These are phyloP conservation scores for Cryptoblepharus egeriae DNA, from an alignment of 2,797 vertebrate species.

Conservation along the genomic window DNA sequence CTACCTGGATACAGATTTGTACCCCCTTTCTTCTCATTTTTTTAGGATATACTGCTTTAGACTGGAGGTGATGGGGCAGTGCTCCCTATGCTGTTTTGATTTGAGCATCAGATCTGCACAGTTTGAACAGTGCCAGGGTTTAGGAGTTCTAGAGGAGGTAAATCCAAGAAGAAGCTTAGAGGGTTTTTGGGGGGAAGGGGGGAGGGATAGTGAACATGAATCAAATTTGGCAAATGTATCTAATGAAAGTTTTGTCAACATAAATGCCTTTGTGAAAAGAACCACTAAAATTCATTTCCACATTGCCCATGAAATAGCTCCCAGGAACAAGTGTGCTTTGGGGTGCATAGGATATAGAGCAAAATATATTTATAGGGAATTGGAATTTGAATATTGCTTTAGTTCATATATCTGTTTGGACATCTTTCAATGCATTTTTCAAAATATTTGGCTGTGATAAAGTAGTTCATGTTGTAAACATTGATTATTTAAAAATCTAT, in stretches of 20 bases:
- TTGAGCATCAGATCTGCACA: no score
- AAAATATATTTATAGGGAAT: conserved; percentile 2
- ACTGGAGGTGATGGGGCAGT: neutral
- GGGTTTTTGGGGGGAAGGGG: no score
- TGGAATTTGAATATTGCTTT: conserved; percentile 43
- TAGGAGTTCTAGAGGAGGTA: no score
- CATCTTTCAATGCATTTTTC: conserved; percentile 41
- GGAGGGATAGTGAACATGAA: conserved; percentile 9
- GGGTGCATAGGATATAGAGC: conserved; percentile 11
- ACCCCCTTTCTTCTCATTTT: conserved; percentile 18
- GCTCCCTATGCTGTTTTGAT: no score
- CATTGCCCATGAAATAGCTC: neutral
- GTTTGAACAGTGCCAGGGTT: no score
- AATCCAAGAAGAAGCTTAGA: no score
- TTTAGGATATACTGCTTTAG: conserved; percentile 20
- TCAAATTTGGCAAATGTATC: no score
- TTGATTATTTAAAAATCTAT: conserved; percentile 26
- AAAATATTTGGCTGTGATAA: conserved; percentile 35
- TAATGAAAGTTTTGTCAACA: neutral
- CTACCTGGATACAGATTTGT: neutral
- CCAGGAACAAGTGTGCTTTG: neutral
- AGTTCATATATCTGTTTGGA: conserved; percentile 24
- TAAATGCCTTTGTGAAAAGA: neutral
- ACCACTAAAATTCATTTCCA: neutral
- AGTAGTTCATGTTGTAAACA: conserved; percentile 43